A percentile compares a stretch with the other conserved stretches of the same genome.
phyloP scores from a whole-genome alignment of 2,113 vertebrate species.

The Caloenas nicobarica region DNA sequence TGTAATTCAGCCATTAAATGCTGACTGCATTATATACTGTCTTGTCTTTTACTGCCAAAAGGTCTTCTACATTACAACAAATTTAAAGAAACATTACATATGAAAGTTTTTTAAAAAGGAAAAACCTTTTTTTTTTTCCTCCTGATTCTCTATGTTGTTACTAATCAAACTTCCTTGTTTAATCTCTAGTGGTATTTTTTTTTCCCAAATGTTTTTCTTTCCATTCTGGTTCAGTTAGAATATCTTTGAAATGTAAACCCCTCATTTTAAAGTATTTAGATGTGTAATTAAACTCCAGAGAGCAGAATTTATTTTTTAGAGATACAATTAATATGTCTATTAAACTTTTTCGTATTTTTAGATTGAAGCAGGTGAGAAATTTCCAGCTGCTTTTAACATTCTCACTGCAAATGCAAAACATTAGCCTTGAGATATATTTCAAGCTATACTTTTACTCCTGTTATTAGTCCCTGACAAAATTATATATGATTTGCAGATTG shows the following conservation, averaged over 20 bases:
- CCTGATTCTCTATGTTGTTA: background rate
- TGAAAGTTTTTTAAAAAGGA: background rate
- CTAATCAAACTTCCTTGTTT: background rate
- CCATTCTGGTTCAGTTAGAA: background rate
- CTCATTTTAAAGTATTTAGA: background rate
- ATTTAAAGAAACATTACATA: background rate
- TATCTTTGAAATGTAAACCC: background rate
- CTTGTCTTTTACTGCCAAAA: background rate
- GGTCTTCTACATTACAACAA: background rate
- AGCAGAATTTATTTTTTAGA: background rate
- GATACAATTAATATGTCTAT: background rate
- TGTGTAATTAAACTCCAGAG: background rate
- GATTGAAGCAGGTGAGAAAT: background rate
- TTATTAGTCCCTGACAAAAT: background rate
- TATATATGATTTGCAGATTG: background rate
- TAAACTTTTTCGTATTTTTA: background rate
- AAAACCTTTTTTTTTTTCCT: background rate
- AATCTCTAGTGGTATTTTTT: background rate
- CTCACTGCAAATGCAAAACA: background rate
- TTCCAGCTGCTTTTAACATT: background rate
- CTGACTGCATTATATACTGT: background rate
- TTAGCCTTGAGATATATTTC: background rate
- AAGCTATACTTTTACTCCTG: background rate
- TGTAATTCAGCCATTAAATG: background rate
- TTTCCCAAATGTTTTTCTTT: background rate